Base-by-base conservation (phyloP, 35 echinoderm and acorn worm genomes). In the Stichopus chloronotus region DNA sequence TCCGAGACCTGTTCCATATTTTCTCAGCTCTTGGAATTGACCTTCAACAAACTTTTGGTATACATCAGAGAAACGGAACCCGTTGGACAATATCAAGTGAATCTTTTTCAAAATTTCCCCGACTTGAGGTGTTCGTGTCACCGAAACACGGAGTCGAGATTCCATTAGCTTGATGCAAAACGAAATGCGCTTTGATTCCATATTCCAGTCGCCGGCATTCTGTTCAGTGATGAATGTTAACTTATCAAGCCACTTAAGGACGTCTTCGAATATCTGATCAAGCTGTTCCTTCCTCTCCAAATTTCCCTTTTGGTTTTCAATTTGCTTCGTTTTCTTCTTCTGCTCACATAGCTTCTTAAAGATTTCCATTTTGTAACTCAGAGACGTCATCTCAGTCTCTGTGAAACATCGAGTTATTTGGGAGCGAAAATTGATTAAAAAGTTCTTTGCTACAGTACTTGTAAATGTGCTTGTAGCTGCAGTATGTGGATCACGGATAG, bases 341-440 rank as follows among this genome's bases (percentile, higher is more conserved):
- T 83, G 56, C 22, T 78, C 60, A 53, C 52, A 25, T 14, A 92
- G 63, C 5, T 69, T 59, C 19, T 63, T 78, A 52, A 92, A 76
- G 4, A 92, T 83, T 22, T 92, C 76, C 5, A 91, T 3, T 59
- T 92, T 92, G 58, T 86, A 84, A 25, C 86, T 90, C 43, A 92
- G 25, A 3, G 56, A 81, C 2, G 14, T 12, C 8, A 91, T 76
- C 10, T 91, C n/a, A 5, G 7, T 58, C 19, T 14, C n/a, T 6
- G 57, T n/a, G 4, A 9, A 56, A 69, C 54, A 63, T 11, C 13
- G 5, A 24, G 7, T 4, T 58, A 58, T 9, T 22, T 58, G 54
- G 19, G 54, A 58, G 6, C n/a, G 25, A 58, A 17, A 25, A 4
- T 8, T 63, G 4, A 9, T 88, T 6, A 58, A n/a, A 13, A 88